Conservation (phyloP, 2,797 vertebrate genomes). For the Anguilla obscura region DNA sequence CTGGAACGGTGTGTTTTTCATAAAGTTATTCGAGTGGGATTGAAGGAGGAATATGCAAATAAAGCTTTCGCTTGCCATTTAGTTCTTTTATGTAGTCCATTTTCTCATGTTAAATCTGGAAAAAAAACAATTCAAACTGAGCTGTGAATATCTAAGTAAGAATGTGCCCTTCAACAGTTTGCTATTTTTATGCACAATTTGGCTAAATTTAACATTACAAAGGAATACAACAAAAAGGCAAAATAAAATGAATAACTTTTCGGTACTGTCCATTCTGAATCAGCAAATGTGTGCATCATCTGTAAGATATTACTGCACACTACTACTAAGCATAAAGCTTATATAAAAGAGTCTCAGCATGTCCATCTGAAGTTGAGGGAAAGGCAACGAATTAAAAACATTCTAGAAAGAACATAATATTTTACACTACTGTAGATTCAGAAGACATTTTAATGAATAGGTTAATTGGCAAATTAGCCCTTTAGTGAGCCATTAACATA, state of each 20-base stretch:
- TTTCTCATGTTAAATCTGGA: background rate
- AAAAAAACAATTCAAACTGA: background rate
- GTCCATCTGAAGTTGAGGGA: background rate
- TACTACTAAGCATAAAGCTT: background rate
- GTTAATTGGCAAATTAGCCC: background rate
- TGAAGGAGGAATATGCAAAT: slow-evolving; percentile 19
- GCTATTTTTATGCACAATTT: background rate
- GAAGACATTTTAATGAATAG: background rate
- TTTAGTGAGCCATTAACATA: background rate
- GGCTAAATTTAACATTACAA: background rate
- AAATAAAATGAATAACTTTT: background rate
- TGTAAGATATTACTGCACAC: background rate
- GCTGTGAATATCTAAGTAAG: background rate
- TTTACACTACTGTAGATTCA: background rate
- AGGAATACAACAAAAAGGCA: background rate
- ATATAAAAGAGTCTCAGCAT: background rate
- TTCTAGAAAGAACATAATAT: background rate
- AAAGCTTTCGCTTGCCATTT: background rate
- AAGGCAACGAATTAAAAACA: background rate
- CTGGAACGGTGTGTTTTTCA: background rate
- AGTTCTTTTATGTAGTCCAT: background rate
- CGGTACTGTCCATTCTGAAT: slow-evolving; percentile 1
- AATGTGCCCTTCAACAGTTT: background rate
- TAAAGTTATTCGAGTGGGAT: background rate
- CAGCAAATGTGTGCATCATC: background rate